Conservation (phyloP, 2,888 invertebrate species). For the Lutraria lutraria region DNA sequence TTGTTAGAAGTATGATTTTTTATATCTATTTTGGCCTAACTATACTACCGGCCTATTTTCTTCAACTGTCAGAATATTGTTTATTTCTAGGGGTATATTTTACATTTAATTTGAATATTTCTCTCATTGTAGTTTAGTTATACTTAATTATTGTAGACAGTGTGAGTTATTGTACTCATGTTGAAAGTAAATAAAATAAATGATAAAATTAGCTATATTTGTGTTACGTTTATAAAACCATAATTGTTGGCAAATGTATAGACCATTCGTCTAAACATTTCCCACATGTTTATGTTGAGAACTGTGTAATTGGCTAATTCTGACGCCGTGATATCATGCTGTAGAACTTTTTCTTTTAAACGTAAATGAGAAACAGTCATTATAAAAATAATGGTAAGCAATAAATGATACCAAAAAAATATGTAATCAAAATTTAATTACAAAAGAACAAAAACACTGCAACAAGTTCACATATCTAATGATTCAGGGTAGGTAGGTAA, state of each 20-base stretch:
- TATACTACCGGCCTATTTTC: background rate
- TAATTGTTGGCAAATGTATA: background rate
- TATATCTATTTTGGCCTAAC: background rate
- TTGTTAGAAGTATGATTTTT: background rate
- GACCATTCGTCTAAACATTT: background rate
- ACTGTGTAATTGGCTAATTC: no score
- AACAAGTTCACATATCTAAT: no score
- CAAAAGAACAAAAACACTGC: no score
- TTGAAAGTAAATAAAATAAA: slow-evolving; percentile 8
- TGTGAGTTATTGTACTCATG: background rate
- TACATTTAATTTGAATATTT: background rate
- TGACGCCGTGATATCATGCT: no score
- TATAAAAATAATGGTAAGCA: no score
- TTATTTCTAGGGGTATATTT: background rate
- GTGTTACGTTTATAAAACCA: background rate
- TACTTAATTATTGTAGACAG: background rate
- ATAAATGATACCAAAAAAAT: no score
- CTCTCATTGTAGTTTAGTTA: slow-evolving; percentile 4
- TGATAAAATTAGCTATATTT: slow-evolving; percentile 15
- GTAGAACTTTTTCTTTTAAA: no score
- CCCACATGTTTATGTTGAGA: no score
- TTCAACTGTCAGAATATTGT: slow-evolving; percentile 3
- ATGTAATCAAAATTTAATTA: no score
- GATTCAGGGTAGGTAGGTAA: no score
- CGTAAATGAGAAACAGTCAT: no score